These are phyloP conservation scores for Catonia carolina DNA, from an alignment of 2,888 invertebrate genomes.

Conservation along the genomic window DNA sequence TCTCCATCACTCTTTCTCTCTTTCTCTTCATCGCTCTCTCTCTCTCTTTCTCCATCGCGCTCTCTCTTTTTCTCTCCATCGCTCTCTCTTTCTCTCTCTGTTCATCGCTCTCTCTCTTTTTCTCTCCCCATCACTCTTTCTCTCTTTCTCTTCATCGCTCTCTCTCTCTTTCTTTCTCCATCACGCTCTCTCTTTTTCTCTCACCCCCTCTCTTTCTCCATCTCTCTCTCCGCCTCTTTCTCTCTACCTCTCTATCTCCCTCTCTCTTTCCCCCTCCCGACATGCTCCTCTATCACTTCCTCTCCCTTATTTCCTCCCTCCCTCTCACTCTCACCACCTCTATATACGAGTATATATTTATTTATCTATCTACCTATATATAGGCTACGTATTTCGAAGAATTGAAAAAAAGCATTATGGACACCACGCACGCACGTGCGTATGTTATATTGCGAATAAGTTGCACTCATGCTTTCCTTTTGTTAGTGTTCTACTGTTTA, in stretches of 20 bases:
- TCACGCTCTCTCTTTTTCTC: constrained; percentile 17
- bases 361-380: neutral
- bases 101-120: constrained; percentile 5
- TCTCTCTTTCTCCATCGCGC: neutral
- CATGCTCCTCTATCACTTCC: constrained; percentile 8
- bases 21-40: neutral
- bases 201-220: constrained; percentile 13
- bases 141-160: neutral
- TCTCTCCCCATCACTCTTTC: constrained; percentile 10
- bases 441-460: neutral
- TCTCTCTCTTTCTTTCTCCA: constrained; percentile 28
- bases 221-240: constrained; percentile 1
- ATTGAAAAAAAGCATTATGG: too few relatives aligned
- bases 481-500: neutral
- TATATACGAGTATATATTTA: neutral
- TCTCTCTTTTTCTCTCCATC: neutral
- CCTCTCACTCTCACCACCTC: neutral
- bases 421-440: neutral
- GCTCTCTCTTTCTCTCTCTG: constrained; percentile 7
- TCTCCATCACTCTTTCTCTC: neutral
- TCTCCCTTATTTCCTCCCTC: neutral
- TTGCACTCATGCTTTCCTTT: neutral
- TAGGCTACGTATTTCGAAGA: too few relatives aligned
- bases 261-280: neutral
- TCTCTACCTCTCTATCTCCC: constrained; percentile 17